Percentiles rank a stretch among this genome's conserved stretches.
These are phyloP conservation scores for Eutolmus rufibarbis DNA, from an alignment of 2,888 invertebrate species.

Conservation along the genomic window DNA sequence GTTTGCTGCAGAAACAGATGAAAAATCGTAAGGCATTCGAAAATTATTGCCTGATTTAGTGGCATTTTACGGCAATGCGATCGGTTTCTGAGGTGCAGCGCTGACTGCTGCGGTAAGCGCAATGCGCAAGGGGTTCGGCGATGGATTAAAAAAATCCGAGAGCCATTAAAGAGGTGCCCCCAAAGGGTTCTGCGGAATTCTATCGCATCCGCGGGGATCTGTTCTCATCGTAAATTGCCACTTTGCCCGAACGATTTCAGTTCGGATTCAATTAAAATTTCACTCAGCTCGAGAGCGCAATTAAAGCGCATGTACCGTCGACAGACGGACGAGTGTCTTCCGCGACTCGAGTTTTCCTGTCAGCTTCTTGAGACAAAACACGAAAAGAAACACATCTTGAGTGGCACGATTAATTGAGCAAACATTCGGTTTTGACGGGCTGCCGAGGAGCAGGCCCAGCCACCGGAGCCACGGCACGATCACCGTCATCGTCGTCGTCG, in stretches of 20 bases:
- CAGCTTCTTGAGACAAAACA: background rate
- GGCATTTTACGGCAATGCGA: background rate
- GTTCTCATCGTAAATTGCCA: slow-evolving; percentile 8
- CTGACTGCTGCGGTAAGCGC: too few relatives aligned
- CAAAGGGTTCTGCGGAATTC: background rate
- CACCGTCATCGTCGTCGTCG: background rate
- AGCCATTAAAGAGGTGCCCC: background rate
- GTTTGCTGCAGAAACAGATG: slow-evolving; percentile 9
- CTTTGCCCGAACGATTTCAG: background rate
- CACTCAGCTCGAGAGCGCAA: slow-evolving; percentile 22
- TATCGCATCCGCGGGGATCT: background rate
- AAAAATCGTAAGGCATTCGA: slow-evolving; percentile 10
- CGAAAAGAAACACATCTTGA: slow-evolving; percentile 11
- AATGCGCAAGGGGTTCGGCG: background rate
- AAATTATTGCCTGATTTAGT: slow-evolving; percentile 28
- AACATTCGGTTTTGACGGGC: background rate
- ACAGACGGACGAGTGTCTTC: slow-evolving; percentile 24
- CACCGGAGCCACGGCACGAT: background rate
- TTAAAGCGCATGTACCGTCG: slow-evolving; percentile 28
- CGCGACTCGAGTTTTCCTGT: slow-evolving; percentile 24
- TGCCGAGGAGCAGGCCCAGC: background rate
- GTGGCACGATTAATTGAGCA: slow-evolving; percentile 26
- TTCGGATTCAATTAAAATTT: slow-evolving; percentile 33
- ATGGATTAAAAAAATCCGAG: background rate
- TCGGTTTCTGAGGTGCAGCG: background rate